Percentiles rank a stretch among this genome's conserved stretches.
These are phyloP conservation scores for Pachymerium ferrugineum DNA, from an alignment of 2,888 invertebrate genomes.

Conservation along the genomic window DNA sequence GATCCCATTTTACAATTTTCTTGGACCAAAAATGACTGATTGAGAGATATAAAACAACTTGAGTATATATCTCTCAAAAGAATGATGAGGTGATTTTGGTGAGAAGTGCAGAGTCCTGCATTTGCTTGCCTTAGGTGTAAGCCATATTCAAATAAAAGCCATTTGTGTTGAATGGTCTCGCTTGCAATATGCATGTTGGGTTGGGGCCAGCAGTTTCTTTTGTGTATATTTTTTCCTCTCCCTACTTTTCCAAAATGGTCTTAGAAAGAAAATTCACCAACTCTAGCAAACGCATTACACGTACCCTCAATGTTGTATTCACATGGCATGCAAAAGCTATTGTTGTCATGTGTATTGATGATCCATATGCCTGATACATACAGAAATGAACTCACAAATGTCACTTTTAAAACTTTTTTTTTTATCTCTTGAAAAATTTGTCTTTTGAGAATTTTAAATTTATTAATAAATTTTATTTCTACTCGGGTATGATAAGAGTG, in stretches of 20 bases:
- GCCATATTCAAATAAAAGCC: conserved; percentile 13
- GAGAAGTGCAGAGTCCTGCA: no score
- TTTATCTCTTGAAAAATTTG: no score
- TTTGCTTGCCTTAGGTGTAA: conserved; percentile 3
- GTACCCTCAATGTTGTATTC: not conserved
- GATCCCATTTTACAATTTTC: no score
- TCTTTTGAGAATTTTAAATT: no score
- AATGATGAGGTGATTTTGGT: conserved; percentile 8
- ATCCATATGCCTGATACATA: conserved; percentile 4
- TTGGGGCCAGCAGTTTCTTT: conserved; percentile 1
- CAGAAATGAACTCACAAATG: not conserved
- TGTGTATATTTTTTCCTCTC: not conserved
- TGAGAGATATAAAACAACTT: not conserved
- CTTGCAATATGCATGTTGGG: conserved; percentile 9
- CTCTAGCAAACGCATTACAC: not conserved
- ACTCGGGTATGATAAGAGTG: no score
- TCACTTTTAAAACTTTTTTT: no score
- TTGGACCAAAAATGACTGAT: no score
- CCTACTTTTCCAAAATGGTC: not conserved
- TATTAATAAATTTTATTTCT: no score
- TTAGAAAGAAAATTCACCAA: no score
- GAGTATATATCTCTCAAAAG: not conserved
- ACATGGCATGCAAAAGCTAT: conserved; percentile 3
- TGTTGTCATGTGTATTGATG: not conserved
- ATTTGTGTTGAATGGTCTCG: not conserved